phyloP scores from a whole-genome alignment of 2,888 invertebrate genomes.

The Noctua fimbriata region DNA sequence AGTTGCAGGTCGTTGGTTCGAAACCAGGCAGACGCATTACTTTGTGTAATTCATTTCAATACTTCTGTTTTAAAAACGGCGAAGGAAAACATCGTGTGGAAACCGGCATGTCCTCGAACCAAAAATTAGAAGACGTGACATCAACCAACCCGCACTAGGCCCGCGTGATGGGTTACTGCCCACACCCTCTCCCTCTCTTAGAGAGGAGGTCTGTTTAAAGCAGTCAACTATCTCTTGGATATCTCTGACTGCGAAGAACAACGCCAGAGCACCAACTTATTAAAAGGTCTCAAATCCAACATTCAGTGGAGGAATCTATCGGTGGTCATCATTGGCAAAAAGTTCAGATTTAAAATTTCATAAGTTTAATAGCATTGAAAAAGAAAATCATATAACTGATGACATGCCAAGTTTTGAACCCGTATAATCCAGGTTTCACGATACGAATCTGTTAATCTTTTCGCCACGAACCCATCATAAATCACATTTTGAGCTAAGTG shows the following conservation, averaged over 20 bases:
- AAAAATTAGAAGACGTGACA: neutral
- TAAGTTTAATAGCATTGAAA: neutral
- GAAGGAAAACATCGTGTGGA: neutral
- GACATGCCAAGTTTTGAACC: neutral
- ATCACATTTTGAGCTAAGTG: constrained; percentile 20
- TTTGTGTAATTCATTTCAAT: neutral
- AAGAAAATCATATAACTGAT: neutral
- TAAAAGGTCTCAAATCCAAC: neutral
- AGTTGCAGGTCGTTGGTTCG: neutral
- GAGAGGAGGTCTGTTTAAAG: neutral
- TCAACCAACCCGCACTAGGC: neutral
- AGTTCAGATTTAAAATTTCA: neutral
- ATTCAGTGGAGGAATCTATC: neutral
- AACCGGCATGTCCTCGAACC: neutral
- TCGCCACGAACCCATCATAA: constrained; percentile 1
- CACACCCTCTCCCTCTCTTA: neutral
- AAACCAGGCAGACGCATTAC: too few species aligned
- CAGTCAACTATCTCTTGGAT: neutral
- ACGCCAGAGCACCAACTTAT: neutral
- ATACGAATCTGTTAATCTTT: constrained; percentile 11
- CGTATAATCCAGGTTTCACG: too few species aligned
- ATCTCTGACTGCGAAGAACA: neutral
- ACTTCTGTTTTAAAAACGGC: neutral
- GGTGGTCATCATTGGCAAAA: neutral
- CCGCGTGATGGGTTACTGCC: neutral